phyloP scores from a whole-genome alignment of 2,113 vertebrate species.

The Sinocyclocheilus maitianheensis region DNA sequence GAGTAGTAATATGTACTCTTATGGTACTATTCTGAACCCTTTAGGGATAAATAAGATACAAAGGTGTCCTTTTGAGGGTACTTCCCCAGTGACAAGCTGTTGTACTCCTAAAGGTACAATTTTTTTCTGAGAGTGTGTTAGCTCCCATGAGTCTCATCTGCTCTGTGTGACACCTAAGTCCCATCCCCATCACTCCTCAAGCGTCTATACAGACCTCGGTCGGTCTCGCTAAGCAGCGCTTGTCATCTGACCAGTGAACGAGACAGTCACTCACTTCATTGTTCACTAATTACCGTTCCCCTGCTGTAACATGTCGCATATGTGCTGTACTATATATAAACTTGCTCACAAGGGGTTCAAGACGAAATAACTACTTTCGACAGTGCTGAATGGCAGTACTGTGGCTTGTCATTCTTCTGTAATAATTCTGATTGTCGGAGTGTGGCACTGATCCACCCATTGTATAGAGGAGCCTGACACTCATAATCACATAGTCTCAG shows the following conservation, averaged over 20 bases:
- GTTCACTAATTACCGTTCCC: constrained; percentile 78
- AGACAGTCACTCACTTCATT: constrained; percentile 76
- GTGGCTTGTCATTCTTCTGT: constrained; percentile 75
- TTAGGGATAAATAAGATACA: not conserved
- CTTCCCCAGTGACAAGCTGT: not conserved
- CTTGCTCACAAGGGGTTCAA: constrained; percentile 74
- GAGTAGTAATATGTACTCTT: not conserved
- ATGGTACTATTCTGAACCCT: not conserved
- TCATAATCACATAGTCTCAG: constrained; percentile 58
- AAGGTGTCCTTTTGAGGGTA: not conserved
- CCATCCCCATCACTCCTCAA: not conserved
- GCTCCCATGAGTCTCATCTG: not conserved
- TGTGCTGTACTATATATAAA: constrained; percentile 66
- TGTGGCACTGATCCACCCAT: constrained; percentile 60
- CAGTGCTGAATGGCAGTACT: constrained; percentile 75
- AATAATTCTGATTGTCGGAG: constrained; percentile 73
- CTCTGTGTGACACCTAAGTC: constrained; percentile 27
- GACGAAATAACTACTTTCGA: constrained; percentile 80
- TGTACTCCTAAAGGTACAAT: not conserved
- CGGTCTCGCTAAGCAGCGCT: constrained; percentile 57
- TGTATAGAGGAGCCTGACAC: constrained; percentile 59
- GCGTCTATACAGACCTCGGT: constrained; percentile 30
- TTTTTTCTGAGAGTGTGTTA: not conserved
- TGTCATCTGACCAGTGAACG: constrained; percentile 73
- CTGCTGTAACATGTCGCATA: constrained; percentile 70